A percentile compares a stretch with the other conserved stretches of the same genome.
Evolutionary conservation across 2,113 vertebrate species (phyloP).

Genomic region (Phyllostomus hastatus): DNA sequence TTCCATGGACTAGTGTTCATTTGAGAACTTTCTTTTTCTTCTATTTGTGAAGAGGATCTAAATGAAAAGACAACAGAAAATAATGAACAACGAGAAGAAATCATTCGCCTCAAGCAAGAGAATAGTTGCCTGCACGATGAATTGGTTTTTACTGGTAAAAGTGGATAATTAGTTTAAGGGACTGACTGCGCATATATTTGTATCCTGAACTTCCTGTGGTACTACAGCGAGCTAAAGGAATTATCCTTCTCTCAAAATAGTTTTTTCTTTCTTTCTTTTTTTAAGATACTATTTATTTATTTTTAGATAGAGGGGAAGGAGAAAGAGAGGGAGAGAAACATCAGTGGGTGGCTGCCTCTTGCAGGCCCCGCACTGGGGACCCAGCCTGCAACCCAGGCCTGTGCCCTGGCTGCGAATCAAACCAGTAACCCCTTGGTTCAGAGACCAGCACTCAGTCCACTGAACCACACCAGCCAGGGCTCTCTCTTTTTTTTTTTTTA

Average conservation of each 20-base stretch:
- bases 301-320: too few relatives aligned
- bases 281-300: neutral
- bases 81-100: conserved; percentile 88
- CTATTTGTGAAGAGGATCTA: conserved; percentile 83
- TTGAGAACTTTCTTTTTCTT: conserved; percentile 21
- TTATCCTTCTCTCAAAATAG: neutral
- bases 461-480: too few relatives aligned
- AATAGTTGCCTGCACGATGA: conserved; percentile 84
- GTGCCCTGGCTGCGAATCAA: too few relatives aligned
- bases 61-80: conserved; percentile 87
- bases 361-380: too few relatives aligned
- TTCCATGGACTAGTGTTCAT: neutral
- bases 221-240: neutral
- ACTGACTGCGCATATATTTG: neutral
- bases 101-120: conserved; percentile 89
- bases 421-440: too few relatives aligned
- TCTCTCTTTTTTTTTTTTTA: neutral
- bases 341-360: too few relatives aligned
- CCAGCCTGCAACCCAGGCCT: too few relatives aligned
- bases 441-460: too few relatives aligned
- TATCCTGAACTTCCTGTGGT: neutral
- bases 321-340: too few relatives aligned
- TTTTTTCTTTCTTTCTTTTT: neutral
- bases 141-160: conserved; percentile 82
- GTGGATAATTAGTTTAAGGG: neutral